Evolutionary conservation across 1,140 invertebrate species (phyloP).

Genomic region (Neodiprion lecontei): DNA sequence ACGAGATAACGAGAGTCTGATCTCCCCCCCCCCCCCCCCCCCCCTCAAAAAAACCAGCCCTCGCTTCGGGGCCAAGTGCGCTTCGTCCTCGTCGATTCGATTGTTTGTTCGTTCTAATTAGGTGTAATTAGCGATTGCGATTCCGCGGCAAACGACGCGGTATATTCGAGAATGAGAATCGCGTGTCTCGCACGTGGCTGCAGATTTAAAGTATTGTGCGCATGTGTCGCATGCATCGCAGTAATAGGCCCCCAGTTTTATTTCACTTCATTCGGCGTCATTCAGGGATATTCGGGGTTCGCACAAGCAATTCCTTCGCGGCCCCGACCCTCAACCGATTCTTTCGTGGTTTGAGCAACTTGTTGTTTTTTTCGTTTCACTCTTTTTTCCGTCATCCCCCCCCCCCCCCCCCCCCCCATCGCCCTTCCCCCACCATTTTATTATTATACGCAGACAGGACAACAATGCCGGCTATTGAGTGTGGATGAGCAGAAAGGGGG

Average conservation of each 20-base stretch:
- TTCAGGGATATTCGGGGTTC: not conserved
- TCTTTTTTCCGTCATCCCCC: not conserved
- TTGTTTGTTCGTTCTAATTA: no score
- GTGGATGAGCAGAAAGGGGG: no score
- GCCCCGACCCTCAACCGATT: conserved; percentile 6
- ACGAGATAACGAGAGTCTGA: no score
- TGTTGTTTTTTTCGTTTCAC: not conserved
- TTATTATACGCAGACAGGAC: not conserved
- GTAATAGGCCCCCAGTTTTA: not conserved
- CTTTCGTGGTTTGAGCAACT: conserved; percentile 2
- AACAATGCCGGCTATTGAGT: not conserved
- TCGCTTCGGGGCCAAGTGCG: no score
- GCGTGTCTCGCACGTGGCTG: not conserved
- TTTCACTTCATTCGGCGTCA: not conserved
- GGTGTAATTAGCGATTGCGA: no score
- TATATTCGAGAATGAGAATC: not conserved
- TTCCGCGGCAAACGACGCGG: no score
- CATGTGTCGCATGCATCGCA: no score
- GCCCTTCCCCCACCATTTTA: no score
- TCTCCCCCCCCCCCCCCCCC: no score
- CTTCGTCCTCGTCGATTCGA: no score
- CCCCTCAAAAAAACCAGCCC: no score
- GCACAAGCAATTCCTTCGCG: not conserved
- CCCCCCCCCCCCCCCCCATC: no score
- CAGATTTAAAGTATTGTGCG: not conserved